phyloP scores from a whole-genome alignment of 2,888 invertebrate genomes.

The Metacarcinus magister region DNA sequence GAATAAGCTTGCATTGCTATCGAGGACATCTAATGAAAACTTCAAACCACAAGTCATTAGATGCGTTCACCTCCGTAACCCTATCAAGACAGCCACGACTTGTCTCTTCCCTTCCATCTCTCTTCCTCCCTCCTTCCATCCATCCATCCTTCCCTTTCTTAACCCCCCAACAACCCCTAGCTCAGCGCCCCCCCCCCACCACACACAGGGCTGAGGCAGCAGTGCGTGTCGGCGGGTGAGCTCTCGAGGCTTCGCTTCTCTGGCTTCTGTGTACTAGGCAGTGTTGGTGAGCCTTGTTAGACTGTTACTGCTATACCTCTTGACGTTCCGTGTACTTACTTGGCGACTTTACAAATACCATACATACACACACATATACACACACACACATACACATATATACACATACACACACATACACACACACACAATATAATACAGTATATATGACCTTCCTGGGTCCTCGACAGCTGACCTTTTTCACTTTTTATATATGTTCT shows the following conservation, averaged over 20 bases:
- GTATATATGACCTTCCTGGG: background rate
- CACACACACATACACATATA: constrained; percentile 35
- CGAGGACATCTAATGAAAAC: no score
- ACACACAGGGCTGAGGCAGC: background rate
- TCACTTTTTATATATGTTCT: background rate
- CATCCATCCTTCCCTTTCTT: background rate
- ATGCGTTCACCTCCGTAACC: no score
- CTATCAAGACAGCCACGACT: background rate
- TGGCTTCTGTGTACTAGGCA: constrained; percentile 55
- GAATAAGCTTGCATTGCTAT: no score
- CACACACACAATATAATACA: background rate
- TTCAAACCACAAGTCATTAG: no score
- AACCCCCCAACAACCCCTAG: background rate
- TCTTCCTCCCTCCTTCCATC: constrained; percentile 3
- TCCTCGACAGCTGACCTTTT: background rate
- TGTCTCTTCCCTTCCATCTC: constrained; percentile 29
- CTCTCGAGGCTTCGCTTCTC: constrained; percentile 64
- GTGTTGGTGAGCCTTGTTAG: constrained; percentile 49
- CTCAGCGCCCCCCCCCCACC: background rate
- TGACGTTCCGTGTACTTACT: constrained; percentile 49
- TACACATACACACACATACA: background rate
- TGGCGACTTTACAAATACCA: background rate
- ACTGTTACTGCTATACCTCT: constrained; percentile 15
- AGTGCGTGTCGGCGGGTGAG: constrained; percentile 58
- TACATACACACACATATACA: background rate